Evolutionary conservation across 92 coral and sea anemone genomes (phyloP), one percentile per base, ranked within the genome.

Genomic region (Epizoanthus ramosus): DNA sequence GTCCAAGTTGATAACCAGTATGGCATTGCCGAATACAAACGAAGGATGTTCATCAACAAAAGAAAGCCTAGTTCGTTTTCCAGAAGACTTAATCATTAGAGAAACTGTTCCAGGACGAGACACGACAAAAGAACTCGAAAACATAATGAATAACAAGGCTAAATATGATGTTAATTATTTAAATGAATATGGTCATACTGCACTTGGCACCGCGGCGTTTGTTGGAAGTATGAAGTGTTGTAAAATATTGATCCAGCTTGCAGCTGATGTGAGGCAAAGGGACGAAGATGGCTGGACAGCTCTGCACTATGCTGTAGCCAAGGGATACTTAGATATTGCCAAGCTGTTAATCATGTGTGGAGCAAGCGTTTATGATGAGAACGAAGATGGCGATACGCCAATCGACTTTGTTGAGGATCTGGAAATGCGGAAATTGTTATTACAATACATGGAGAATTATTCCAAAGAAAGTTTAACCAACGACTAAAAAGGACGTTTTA

Each of bases 231-330:
- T 90, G 45, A 88, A 80, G 47, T 94, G 92, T 74, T 89, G 95
- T 76, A 74, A 79, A 69, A 71, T 87, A 75, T 87, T 92, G 3
- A 80, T 92, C 57, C 83, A 92, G 12, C 90, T 89, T 5, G 93
- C 93, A 35, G 95, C 95, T 18, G 95, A 92, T 41, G 95, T 89
- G 9, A 47, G 64, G 5, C 71, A 89, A 68, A 73, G 85, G 31
- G 98, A 92, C 76, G 81, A 86, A 12, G 98, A 95, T 64, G 98
- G 97, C 8, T 95, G 98, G 98, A 92, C 98, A 0, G 96, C 98
- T 3, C 79, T 92, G 89, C 98, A 95, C 56, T 95, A 90, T 67
- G 97, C 98, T 41, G 83, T 95, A 83, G 97, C 98, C 0, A 87
- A 84, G 54, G 95, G 94, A 68, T 88, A 92, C 60, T 69, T 90